Percentiles rank a stretch among this genome's conserved stretches.
These are phyloP conservation scores for Sarotherodon lohbergeri DNA, from an alignment of 2,113 vertebrate genomes.

Conservation along the genomic window DNA sequence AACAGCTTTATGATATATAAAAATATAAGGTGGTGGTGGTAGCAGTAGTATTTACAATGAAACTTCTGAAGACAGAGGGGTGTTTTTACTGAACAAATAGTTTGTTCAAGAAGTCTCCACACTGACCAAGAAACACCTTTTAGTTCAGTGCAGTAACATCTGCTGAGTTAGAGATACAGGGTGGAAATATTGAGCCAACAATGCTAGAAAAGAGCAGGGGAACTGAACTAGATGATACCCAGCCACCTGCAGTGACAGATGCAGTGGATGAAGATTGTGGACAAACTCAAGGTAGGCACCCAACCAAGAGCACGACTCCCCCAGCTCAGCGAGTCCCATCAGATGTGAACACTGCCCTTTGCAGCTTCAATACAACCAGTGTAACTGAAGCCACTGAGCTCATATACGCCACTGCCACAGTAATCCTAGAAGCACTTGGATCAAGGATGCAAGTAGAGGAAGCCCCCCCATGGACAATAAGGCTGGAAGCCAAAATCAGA, in stretches of 20 bases:
- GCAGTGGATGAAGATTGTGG: neutral
- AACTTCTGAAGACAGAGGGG: neutral
- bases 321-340: fast-evolving
- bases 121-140: neutral
- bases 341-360: neutral
- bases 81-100: neutral
- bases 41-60: neutral
- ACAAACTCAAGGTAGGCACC: neutral
- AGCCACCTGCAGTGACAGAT: neutral
- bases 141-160: neutral
- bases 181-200: neutral
- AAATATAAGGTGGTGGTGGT: neutral
- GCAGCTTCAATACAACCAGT: neutral
- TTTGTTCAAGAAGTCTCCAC: neutral
- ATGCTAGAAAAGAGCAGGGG: neutral
- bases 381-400: neutral
- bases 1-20: fast-evolving
- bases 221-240: neutral
- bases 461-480: neutral
- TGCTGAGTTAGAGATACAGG: neutral
- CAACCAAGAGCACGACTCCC: neutral
- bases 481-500: neutral
- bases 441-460: neutral
- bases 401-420: neutral
- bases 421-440: neutral